Evolutionary conservation across 2,113 vertebrate species (phyloP).

Genomic region (Salminus brasiliensis): DNA sequence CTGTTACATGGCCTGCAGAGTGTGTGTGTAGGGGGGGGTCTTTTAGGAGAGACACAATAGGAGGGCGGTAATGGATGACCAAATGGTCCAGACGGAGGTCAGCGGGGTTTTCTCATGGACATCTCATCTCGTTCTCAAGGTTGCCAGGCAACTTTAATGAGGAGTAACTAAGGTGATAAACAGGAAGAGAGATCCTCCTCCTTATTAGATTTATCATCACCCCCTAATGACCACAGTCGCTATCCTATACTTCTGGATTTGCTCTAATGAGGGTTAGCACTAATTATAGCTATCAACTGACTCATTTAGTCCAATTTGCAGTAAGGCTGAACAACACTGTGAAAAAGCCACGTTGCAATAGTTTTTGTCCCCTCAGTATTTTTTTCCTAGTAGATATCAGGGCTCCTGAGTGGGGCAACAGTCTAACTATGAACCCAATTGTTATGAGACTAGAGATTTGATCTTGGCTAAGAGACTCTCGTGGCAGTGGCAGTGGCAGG

Average conservation of each 20-base stretch:
- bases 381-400: too few species aligned
- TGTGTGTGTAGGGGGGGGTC: neutral
- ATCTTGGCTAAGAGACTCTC: too few species aligned
- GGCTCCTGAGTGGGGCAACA: too few species aligned
- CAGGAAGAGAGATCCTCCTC: neutral
- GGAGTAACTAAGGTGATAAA: conserved; percentile 21
- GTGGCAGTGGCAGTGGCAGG: too few species aligned
- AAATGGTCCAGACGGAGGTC: neutral
- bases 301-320: neutral
- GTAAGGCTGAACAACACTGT: neutral
- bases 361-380: neutral
- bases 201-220: neutral
- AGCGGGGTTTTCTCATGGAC: neutral
- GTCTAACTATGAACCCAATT: too few species aligned
- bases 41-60: neutral
- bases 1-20: conserved; percentile 9
- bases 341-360: neutral
- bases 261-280: conserved; percentile 23
- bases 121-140: conserved; percentile 10
- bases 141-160: conserved; percentile 41
- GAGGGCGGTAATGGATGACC: neutral
- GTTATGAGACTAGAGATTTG: too few species aligned
- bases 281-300: conserved; percentile 12
- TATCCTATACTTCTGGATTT: neutral
- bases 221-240: conserved; percentile 1